Conservation (phyloP, 1,140 invertebrate genomes). For the Drosophila serrata region DNA sequence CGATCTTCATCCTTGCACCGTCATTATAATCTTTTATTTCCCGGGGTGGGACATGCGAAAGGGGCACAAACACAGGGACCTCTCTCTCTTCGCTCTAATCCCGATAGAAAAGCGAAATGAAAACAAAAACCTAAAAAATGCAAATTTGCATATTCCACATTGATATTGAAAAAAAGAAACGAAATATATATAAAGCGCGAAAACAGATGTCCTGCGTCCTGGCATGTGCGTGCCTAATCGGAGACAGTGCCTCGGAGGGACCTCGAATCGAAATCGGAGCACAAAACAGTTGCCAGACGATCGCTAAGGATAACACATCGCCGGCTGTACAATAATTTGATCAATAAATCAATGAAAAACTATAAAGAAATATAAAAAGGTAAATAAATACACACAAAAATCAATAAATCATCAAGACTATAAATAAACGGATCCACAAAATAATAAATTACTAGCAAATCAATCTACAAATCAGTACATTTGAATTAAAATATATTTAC, state of each 20-base stretch:
- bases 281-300: conserved; percentile 12
- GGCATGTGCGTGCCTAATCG: conserved; percentile 20
- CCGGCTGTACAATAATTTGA: background rate
- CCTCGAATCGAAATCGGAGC: background rate
- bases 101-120: conserved; percentile 47
- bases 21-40: conserved; percentile 74
- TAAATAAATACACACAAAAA: background rate
- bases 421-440: no score
- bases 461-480: no score
- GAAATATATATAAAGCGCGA: conserved; percentile 30
- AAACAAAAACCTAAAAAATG: conserved; percentile 50
- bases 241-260: background rate
- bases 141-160: conserved; percentile 66
- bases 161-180: conserved; percentile 33
- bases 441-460: no score
- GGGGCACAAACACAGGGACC: background rate
- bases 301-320: conserved; percentile 14
- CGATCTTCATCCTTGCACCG: conserved; percentile 52
- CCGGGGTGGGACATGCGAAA: conserved; percentile 56
- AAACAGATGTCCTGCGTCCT: conserved; percentile 56
- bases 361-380: background rate
- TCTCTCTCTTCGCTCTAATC: conserved; percentile 34
- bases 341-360: background rate
- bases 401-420: no score
- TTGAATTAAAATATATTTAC: no score